phyloP scores from a whole-genome alignment of 2,888 invertebrate genomes.

The Ernsta delagoae region DNA sequence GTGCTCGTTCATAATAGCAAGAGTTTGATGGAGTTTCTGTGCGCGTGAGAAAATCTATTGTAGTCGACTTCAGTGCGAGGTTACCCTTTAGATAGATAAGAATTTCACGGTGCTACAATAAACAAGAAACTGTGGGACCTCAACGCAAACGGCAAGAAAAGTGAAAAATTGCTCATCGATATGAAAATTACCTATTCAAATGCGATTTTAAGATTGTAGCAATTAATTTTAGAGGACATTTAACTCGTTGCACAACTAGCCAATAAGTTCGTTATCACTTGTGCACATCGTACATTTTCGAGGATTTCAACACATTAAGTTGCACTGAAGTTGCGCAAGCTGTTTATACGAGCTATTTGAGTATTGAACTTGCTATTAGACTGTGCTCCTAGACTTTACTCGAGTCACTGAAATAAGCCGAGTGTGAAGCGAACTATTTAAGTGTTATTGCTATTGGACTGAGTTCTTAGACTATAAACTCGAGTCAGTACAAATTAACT shows the following conservation, averaged over 20 bases:
- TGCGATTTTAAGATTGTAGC: background rate
- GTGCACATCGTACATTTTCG: conserved; percentile 5
- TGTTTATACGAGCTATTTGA: conserved; percentile 28
- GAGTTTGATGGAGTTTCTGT: background rate
- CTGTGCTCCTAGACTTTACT: background rate
- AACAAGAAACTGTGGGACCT: background rate
- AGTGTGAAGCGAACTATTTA: conserved; percentile 1
- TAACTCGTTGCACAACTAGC: background rate
- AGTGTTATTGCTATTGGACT: conserved; percentile 16
- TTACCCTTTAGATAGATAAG: background rate
- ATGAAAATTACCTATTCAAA: background rate
- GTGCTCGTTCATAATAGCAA: conserved; percentile 7
- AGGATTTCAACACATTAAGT: conserved; percentile 6
- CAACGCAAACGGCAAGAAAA: background rate
- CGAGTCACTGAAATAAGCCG: too few species aligned
- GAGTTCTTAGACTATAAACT: background rate
- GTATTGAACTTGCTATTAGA: conserved; percentile 23
- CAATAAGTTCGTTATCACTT: background rate
- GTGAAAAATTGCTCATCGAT: background rate
- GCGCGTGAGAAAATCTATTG: conserved; percentile 8
- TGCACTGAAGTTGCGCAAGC: conserved; percentile 19
- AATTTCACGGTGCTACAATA: background rate
- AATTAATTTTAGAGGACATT: background rate
- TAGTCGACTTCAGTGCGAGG: background rate
- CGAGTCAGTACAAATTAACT: background rate